phyloP scores from a whole-genome alignment of 2,113 vertebrate species.

The Pedetes capensis region DNA sequence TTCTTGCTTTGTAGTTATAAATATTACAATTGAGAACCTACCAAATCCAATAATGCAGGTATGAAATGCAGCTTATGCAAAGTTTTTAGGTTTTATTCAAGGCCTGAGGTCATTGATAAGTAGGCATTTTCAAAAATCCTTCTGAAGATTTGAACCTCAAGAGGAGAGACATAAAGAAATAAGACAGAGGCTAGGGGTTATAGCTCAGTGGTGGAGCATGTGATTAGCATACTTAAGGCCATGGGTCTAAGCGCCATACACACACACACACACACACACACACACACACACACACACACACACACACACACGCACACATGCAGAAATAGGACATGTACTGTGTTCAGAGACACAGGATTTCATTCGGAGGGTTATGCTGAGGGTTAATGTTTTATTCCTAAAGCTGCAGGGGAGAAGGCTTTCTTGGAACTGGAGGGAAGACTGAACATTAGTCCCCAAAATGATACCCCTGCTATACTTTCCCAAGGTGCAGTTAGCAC shows the following conservation, averaged over 20 bases:
- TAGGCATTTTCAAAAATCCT: not conserved
- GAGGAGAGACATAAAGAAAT: not conserved
- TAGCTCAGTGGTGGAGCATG: too few relatives aligned
- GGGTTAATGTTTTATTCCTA: not conserved
- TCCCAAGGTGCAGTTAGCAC: not conserved
- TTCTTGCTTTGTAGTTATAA: slow-evolving; percentile 16
- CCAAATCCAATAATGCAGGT: not conserved
- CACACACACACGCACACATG: too few relatives aligned
- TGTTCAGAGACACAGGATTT: not conserved
- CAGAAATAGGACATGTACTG: too few relatives aligned
- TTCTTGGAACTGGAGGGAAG: not conserved
- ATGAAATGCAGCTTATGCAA: not conserved
- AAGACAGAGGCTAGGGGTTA: not conserved
- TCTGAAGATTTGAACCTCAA: not conserved
- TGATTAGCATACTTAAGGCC: not conserved
- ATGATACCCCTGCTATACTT: not conserved
- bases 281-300: too few relatives aligned
- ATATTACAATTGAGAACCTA: not conserved
- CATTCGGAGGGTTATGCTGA: not conserved
- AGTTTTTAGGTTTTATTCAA: not conserved
- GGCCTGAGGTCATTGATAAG: not conserved
- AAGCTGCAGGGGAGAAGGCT: not conserved
- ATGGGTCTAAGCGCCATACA: too few relatives aligned
- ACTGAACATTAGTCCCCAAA: not conserved
- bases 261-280: too few relatives aligned